phyloP scores from a whole-genome alignment of 2,797 vertebrate genomes.

The Bothrops alternatus region DNA sequence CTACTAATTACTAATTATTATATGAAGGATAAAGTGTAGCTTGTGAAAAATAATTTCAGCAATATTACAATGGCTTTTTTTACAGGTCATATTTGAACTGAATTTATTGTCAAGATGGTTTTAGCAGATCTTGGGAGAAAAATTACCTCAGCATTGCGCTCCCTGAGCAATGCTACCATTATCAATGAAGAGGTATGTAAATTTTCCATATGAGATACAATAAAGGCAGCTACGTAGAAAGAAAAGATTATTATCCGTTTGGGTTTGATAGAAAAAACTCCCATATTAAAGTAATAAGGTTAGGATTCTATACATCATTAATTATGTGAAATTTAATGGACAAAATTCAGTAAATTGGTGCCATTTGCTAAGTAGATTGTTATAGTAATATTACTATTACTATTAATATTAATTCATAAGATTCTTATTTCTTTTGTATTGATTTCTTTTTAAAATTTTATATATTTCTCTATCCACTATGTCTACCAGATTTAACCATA shows the following conservation, averaged over 20 bases:
- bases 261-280: background rate
- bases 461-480: background rate
- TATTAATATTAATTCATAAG: background rate
- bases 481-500: background rate
- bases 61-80: conserved; percentile 21
- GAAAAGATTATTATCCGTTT: background rate
- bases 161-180: conserved; percentile 97
- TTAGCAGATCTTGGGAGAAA: conserved; percentile 96
- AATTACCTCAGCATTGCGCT: conserved; percentile 96
- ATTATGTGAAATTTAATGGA: background rate
- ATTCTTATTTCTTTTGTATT: background rate
- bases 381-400: background rate
- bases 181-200: conserved; percentile 93
- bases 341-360: background rate
- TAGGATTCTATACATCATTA: background rate
- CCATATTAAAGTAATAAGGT: background rate
- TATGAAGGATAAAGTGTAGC: background rate
- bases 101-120: conserved; percentile 83
- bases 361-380: background rate
- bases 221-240: background rate
- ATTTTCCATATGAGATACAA: background rate
- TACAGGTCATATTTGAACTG: conserved; percentile 55
- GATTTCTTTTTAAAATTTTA: background rate
- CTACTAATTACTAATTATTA: background rate
- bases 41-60: background rate